A percentile compares a stretch with the other conserved stretches of the same genome.
These are phyloP conservation scores for Drosophila tripunctata DNA, from an alignment of 2,888 invertebrate genomes.

Conservation along the genomic window DNA sequence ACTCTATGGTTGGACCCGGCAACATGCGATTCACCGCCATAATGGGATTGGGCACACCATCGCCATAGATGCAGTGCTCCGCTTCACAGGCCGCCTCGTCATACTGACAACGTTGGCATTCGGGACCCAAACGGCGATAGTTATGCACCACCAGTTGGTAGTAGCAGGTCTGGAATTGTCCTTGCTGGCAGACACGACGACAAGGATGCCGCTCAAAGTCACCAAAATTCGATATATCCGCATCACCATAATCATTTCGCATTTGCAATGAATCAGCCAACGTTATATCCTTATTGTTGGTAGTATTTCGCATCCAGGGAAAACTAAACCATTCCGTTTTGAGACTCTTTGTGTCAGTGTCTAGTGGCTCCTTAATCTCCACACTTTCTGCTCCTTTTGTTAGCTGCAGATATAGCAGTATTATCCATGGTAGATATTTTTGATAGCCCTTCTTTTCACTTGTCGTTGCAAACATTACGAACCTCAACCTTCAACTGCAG, in stretches of 20 bases:
- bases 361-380: too few species aligned
- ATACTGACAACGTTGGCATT: slow-evolving; percentile 76
- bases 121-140: slow-evolving; percentile 78
- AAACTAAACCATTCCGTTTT: slow-evolving; percentile 55
- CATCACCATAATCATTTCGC: slow-evolving; percentile 55
- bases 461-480: slow-evolving; percentile 43
- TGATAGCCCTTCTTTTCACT: slow-evolving; percentile 57
- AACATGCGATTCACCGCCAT: slow-evolving; percentile 82
- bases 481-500: slow-evolving; percentile 51
- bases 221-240: slow-evolving; percentile 54
- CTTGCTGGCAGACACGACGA: slow-evolving; percentile 77
- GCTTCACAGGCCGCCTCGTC: slow-evolving; percentile 71
- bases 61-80: slow-evolving; percentile 79
- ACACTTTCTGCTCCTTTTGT: neutral
- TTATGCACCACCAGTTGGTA: slow-evolving; percentile 81
- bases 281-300: slow-evolving; percentile 46
- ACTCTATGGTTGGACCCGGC: slow-evolving; percentile 81
- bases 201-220: slow-evolving; percentile 79
- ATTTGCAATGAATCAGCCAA: too few species aligned
- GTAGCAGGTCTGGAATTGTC: slow-evolving; percentile 74
- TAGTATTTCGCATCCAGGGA: slow-evolving; percentile 49
- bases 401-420: slow-evolving; percentile 12
- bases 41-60: slow-evolving; percentile 76
- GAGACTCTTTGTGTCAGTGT: too few species aligned
- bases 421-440: slow-evolving; percentile 5